Conservation (phyloP, 1,140 invertebrate species). For the Drosophila malerkotliana region DNA sequence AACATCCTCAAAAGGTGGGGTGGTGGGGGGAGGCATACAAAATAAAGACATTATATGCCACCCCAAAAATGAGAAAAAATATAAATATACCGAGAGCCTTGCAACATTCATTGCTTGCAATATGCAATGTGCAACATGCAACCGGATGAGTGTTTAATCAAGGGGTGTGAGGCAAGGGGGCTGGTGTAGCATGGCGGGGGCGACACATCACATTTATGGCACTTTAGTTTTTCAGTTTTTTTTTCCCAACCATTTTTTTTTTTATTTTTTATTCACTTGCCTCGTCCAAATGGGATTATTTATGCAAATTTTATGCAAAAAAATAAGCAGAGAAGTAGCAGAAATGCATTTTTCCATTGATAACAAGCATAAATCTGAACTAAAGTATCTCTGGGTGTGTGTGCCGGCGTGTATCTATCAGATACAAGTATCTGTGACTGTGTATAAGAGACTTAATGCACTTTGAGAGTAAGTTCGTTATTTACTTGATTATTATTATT, state of each 20-base stretch:
- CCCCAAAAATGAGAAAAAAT: neutral
- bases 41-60: constrained; percentile 34
- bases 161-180: neutral
- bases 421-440: constrained; percentile 1
- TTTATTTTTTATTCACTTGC: constrained; percentile 57
- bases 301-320: constrained; percentile 76
- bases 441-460: constrained; percentile 1
- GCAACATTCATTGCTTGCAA: constrained; percentile 22
- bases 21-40: constrained; percentile 1
- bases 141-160: constrained; percentile 36
- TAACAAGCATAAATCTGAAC: constrained; percentile 61
- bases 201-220: constrained; percentile 50
- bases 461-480: constrained; percentile 7
- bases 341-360: constrained; percentile 62
- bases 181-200: constrained; percentile 6
- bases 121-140: constrained; percentile 30
- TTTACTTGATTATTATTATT: constrained; percentile 14
- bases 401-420: neutral
- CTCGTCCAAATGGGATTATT: constrained; percentile 57
- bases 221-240: constrained; percentile 49
- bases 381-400: constrained; percentile 7
- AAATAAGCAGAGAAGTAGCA: constrained; percentile 17
- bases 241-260: constrained; percentile 5
- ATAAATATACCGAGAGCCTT: constrained; percentile 23
- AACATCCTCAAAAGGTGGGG: constrained; percentile 4